Conservation (phyloP, 2,113 vertebrate genomes). For the Leucopsar rothschildi region DNA sequence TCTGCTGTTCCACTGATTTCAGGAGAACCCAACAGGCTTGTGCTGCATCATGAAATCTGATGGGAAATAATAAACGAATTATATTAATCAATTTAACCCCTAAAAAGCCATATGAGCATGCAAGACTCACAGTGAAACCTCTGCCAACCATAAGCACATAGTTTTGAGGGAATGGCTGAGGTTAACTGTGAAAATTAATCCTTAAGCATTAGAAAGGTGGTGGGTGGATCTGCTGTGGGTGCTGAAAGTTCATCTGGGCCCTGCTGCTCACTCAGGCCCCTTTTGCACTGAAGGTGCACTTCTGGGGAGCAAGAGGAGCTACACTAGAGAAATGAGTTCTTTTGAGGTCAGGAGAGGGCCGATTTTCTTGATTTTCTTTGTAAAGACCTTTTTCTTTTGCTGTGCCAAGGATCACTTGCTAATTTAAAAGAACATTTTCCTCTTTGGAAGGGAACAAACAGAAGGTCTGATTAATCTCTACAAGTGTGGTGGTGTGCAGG, state of each 20-base stretch:
- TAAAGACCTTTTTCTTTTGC: background rate
- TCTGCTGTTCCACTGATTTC: background rate
- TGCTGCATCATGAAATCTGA: background rate
- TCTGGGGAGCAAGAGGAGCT: background rate
- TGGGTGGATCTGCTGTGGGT: background rate
- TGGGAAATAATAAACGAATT: background rate
- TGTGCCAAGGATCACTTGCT: background rate
- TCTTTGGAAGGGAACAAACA: background rate
- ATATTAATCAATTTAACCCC: background rate
- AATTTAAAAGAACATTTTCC: background rate
- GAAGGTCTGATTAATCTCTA: background rate
- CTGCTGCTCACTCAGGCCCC: background rate
- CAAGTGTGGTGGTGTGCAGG: background rate
- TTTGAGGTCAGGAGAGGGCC: background rate
- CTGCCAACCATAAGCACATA: rapidly evolving
- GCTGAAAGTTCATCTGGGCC: background rate
- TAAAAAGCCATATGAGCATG: background rate
- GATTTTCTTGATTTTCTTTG: background rate
- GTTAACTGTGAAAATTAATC: background rate
- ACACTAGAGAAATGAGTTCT: background rate
- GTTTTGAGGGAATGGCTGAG: background rate
- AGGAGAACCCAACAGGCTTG: background rate
- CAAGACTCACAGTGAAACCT: background rate
- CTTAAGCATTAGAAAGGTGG: background rate
- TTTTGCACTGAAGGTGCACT: background rate